Evolutionary conservation across 1,140 invertebrate species (phyloP).

Genomic region (Mamestra configurata): DNA sequence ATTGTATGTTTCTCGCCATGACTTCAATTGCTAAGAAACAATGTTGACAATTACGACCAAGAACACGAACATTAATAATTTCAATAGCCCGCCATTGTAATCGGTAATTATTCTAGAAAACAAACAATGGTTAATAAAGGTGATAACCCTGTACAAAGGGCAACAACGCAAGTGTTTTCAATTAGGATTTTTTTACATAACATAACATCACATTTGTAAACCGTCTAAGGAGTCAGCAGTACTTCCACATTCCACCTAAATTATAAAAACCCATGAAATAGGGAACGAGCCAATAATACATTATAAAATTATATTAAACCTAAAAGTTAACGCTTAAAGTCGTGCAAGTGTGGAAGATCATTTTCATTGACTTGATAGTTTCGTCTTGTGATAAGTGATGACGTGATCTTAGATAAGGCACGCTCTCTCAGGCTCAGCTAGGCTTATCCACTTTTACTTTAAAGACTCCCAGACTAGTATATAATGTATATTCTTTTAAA

Average conservation of each 20-base stretch:
- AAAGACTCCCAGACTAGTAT: not conserved
- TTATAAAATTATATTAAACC: not conserved
- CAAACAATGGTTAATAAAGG: not conserved
- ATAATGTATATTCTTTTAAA: not conserved
- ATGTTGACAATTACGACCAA: not conserved
- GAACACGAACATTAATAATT: not conserved
- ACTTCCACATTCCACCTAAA: too few relatives aligned
- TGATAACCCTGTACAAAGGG: constrained; percentile 12
- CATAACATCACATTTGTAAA: too few relatives aligned
- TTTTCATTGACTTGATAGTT: not conserved
- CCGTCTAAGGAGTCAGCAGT: too few relatives aligned
- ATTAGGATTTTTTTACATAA: not conserved
- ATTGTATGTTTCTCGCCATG: not conserved
- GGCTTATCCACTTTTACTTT: not conserved
- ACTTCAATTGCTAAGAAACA: not conserved
- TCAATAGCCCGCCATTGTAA: constrained; percentile 5
- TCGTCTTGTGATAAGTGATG: not conserved
- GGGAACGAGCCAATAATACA: too few relatives aligned
- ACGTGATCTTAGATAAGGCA: constrained; percentile 6
- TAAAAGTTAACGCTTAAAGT: not conserved
- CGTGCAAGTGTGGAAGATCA: not conserved
- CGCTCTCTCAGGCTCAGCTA: not conserved
- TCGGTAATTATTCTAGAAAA: constrained; percentile 1
- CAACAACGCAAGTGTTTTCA: constrained; percentile 17
- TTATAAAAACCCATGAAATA: too few relatives aligned